Base-by-base conservation (phyloP, 2,888 invertebrate species). In the Quadroppia sp. region DNA sequence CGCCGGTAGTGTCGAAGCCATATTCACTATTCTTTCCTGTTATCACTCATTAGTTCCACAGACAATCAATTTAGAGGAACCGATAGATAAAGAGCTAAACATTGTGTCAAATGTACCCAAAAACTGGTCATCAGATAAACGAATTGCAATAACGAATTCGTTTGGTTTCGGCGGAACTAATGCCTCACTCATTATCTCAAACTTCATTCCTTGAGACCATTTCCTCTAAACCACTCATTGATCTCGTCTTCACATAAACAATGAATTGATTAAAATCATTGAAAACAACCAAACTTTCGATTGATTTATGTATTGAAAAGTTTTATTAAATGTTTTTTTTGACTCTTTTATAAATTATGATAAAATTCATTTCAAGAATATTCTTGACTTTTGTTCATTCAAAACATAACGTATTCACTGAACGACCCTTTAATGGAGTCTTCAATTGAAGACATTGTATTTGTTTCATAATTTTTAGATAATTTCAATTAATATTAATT, bases 81-180 rank as follows among this genome's bases (percentile, higher is more conserved):
- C 89, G 69, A 86, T 87, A 78, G 87, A 87, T 73, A 88, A 88
- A 80, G 82, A 83, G 75, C 82, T 94, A 72, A 89, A 90, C 82
- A 89, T 91, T 83, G 89, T 92, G 3, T 84, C 87, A 6, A 85
- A 87, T 77, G 79, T 80, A 50, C 81, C 85, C 75, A 85, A 85
- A 30, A 72, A 77, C 76, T 92, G 92, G 92, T 50, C 70, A 28
- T 30, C 71, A 17, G 32, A 71, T 23, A 48, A 78, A 72, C 77
- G 83, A 80, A 85, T 94, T 79, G 95, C 94, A 20, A 82, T 99
- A 71, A 95, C 94, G 82, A 99, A 99, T 84, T 95, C 98, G 0
- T 98, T 99, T 86, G 99, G 98, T 6, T 99, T 99, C 86, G 98
- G 99, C 73, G 98, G 98, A 59, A 98, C 97, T 2, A 99, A 99